phyloP scores from a whole-genome alignment of 2,113 vertebrate genomes.

The Anas platyrhynchos region DNA sequence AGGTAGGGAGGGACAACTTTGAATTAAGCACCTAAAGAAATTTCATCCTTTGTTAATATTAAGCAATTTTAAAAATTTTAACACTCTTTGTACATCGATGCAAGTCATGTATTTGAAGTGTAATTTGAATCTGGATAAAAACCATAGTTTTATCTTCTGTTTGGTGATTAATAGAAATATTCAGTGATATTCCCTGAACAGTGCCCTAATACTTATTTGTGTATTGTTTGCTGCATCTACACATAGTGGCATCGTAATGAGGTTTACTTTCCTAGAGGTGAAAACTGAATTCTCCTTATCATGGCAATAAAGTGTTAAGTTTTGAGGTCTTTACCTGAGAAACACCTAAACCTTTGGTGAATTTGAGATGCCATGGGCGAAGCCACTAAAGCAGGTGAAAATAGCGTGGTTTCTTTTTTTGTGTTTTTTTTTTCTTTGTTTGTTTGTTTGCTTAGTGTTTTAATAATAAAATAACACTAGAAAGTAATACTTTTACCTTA shows the following conservation, averaged over 20 bases:
- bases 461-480: not conserved
- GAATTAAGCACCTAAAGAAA: not conserved
- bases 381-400: not conserved
- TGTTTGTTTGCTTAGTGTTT: not conserved
- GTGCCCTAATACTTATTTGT: not conserved
- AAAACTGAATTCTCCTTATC: not conserved
- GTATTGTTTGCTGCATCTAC: not conserved
- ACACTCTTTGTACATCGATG: rapidly evolving
- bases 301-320: not conserved
- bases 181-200: not conserved
- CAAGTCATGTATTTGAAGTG: not conserved
- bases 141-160: not conserved
- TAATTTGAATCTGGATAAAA: not conserved
- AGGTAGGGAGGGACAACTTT: rapidly evolving
- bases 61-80: not conserved
- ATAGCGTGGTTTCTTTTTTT: not conserved
- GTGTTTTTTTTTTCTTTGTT: not conserved
- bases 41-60: not conserved
- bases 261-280: not conserved
- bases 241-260: rapidly evolving
- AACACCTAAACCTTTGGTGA: not conserved
- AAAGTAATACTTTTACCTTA: not conserved
- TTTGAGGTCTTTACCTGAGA: not conserved
- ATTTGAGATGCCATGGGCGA: not conserved
- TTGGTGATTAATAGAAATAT: not conserved